These are phyloP conservation scores for Sphaerolaimus hirsutus DNA, from an alignment of 2,888 invertebrate genomes.

Conservation along the genomic window DNA sequence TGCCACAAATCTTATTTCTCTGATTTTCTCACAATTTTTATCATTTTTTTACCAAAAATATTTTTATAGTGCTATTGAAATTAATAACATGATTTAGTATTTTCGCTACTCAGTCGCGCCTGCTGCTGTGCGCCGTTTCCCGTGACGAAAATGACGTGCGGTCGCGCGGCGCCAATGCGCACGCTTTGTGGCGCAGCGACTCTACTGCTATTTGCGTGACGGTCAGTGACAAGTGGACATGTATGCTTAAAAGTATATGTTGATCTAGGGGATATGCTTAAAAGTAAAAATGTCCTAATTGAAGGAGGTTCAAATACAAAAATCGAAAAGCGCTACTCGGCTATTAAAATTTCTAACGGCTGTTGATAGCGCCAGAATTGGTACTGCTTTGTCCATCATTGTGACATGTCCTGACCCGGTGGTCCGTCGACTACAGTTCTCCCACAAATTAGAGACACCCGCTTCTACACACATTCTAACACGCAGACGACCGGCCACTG, in stretches of 20 bases:
- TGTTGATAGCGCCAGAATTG: not conserved
- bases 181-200: conserved; percentile 19
- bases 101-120: conserved; percentile 12
- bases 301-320: too few relatives aligned
- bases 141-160: conserved; percentile 12
- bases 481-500: conserved; percentile 16
- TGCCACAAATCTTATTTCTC: not conserved
- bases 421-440: too few relatives aligned
- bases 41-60: not conserved
- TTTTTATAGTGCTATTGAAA: not conserved
- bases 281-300: not conserved
- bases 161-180: conserved; percentile 12
- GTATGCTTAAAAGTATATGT: not conserved
- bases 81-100: not conserved
- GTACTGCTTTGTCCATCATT: too few relatives aligned
- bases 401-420: too few relatives aligned
- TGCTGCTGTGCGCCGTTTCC: conserved; percentile 14
- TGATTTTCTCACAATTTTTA: not conserved
- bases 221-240: conserved; percentile 8
- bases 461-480: not conserved
- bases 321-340: not conserved
- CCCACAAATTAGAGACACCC: too few relatives aligned
- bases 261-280: not conserved
- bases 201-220: conserved; percentile 14
- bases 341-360: conserved; percentile 2